phyloP scores from a whole-genome alignment of 2,113 vertebrate species.

The Grammomys dolichurus region DNA sequence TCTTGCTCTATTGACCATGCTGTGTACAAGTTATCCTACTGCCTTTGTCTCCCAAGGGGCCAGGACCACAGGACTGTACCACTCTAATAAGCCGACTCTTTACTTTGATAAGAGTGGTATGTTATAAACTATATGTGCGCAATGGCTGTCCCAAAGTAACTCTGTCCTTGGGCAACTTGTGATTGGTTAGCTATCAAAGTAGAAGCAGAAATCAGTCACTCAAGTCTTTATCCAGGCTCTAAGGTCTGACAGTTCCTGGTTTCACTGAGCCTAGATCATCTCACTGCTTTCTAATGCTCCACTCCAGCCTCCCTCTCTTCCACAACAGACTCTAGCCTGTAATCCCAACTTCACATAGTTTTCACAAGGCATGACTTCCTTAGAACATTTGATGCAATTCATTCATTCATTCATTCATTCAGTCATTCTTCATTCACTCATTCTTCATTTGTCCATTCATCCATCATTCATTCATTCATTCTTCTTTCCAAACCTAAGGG shows the following conservation, averaged over 20 bases:
- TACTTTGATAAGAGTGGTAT: neutral
- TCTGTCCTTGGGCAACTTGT: neutral
- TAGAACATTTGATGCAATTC: neutral
- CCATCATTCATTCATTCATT: too few species aligned
- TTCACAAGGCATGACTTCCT: constrained; percentile 15
- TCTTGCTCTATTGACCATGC: neutral
- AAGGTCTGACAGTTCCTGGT: neutral
- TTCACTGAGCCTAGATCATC: neutral
- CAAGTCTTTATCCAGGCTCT: neutral
- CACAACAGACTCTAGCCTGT: neutral
- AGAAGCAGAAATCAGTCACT: neutral
- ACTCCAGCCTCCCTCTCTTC: neutral
- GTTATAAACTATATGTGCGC: neutral
- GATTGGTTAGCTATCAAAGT: neutral
- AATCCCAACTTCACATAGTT: neutral
- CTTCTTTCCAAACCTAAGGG: constrained; percentile 29
- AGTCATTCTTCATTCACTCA: too few species aligned
- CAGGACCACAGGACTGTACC: neutral
- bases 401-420: too few species aligned
- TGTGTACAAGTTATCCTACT: neutral
- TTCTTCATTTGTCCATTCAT: neutral
- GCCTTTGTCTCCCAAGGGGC: neutral
- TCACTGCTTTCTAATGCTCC: neutral
- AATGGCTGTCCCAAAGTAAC: neutral
- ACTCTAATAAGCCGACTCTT: too few species aligned